These are phyloP conservation scores for Hemicrepidius hirtus DNA, from an alignment of 2,888 invertebrate genomes.

Conservation along the genomic window DNA sequence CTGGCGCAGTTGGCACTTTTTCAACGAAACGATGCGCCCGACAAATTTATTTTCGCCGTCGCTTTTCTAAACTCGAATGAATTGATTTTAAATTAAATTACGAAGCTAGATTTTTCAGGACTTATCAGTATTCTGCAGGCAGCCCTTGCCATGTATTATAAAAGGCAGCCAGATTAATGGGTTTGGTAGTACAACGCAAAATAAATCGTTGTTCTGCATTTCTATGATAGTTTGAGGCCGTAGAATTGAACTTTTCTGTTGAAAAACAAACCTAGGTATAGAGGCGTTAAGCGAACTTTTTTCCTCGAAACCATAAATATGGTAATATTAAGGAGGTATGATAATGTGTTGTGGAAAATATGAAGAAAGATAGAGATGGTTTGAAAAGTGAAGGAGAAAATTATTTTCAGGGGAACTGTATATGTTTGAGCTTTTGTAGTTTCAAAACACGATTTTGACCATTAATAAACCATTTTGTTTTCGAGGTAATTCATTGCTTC, in stretches of 20 bases:
- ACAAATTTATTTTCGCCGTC: constrained; percentile 52
- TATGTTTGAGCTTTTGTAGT: too few relatives aligned
- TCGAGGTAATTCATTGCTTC: background rate
- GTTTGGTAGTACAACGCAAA: constrained; percentile 48
- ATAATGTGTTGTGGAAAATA: background rate
- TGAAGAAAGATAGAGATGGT: too few relatives aligned
- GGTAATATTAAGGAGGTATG: background rate
- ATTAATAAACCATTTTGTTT: constrained; percentile 10
- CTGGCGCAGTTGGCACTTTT: constrained; percentile 50
- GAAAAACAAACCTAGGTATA: background rate
- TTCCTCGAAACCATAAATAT: background rate
- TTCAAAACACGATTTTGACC: background rate
- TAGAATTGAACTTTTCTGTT: constrained; percentile 3
- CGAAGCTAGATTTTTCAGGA: constrained; percentile 53
- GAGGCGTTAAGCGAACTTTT: background rate
- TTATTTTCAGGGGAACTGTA: too few relatives aligned
- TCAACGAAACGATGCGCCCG: constrained; percentile 47
- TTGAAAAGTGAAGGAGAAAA: too few relatives aligned
- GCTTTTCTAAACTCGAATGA: constrained; percentile 53
- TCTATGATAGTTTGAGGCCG: constrained; percentile 42
- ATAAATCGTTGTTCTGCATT: constrained; percentile 51
- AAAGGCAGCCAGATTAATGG: constrained; percentile 52
- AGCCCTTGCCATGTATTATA: constrained; percentile 50
- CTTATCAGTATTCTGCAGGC: constrained; percentile 53
- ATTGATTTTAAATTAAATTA: constrained; percentile 54